Evolutionary conservation across 35 echinoderm and acorn worm species (phyloP), one percentile per base, ranked within the genome.

Genomic region (Lytechinus variegatus): DNA sequence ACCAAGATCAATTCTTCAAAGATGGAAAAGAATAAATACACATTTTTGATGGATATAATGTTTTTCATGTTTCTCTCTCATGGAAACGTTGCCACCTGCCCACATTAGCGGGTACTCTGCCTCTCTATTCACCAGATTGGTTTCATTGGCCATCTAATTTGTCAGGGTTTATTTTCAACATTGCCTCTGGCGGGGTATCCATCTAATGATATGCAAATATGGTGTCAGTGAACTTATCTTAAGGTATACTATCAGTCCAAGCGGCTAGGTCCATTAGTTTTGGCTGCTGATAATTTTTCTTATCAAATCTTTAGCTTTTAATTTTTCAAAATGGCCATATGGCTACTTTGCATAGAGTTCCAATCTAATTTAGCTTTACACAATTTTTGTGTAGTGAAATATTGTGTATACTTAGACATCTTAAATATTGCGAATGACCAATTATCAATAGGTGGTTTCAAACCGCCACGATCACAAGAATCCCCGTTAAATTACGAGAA

Each of bases 61-160:
- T 24, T 79, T 79, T 79, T 79, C 61, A 79, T 79, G 66, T 79
- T 19, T 79, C n/a, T 79, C 9, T 24, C 66, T 79, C 24, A n/a
- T 0, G 21, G 4, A 79, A 79, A 24, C 66, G 24, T 4, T 24
- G 19, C 19, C 66, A 79, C 66, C 66, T 79, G 66, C 66, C 19
- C 19, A 19, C 66, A 79, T 79, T 79, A 79, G 19, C n/a, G 66
- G n/a, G 66, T 79, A 79, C 66, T n/a, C n/a, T 79, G 66, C 66
- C 6, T 79, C 66, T 79, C 66, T 79, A n/a, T 79, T 79, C 66
- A 79, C 66, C 66, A 79, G 66, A 79, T 79, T 16, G n/a, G 66
- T 79, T 79, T 79, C 66, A 79, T n/a, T n/a, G 66, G 66, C 66
- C 66, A 79, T 79, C 66, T 79, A 79, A 79, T 79, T 79, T 71